Evolutionary conservation across 2,113 vertebrate species (phyloP), one percentile per base, ranked within the genome.

Genomic region (Lota lota): DNA sequence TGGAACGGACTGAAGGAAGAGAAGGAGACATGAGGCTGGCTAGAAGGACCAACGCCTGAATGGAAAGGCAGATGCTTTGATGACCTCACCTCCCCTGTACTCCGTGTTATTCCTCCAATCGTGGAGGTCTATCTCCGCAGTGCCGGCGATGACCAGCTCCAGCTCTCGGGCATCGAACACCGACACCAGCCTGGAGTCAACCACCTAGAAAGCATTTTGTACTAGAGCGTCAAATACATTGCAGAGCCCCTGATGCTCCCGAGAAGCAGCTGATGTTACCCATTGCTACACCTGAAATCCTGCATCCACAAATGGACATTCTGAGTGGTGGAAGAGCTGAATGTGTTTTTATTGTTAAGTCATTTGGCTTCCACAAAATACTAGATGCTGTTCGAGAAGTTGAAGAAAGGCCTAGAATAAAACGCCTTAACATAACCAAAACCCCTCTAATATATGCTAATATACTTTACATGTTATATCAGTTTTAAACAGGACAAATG

Each of bases 81-180:
- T 56, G 17, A 17, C 3, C n/a, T 18, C n/a, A 56, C 53, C 53
- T 56, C 53, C 53, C 5, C 53, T 18, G 83, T 96, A 96, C 70
- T 96, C 95, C 0, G 94, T 94, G 70, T 95, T 94, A 82, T 94
- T 96, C 69, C 94, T 81, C 95, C 95, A 96, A 84, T 96, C 95
- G 1, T 89, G 93, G 8, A 96, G 91, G 83, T 96, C 95, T 22
- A 96, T 96, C 87, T 96, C 95, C 10, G 94, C 94, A 1, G 94
- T 96, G 17, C 95, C 94, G 36, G 94, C 94, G 20, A 96, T 95
- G 59, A 96, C 94, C 85, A 96, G 84, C 83, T 96, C 95, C 83
- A 96, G 86, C 69, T 96, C 95, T 78, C 94, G 90, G 77, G 94
- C 95, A 69, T 96, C 95, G 24, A 95, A 96, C 53, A 56, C 53